These are phyloP conservation scores for Rana temporaria DNA, from an alignment of 2,113 vertebrate genomes.

Conservation along the genomic window DNA sequence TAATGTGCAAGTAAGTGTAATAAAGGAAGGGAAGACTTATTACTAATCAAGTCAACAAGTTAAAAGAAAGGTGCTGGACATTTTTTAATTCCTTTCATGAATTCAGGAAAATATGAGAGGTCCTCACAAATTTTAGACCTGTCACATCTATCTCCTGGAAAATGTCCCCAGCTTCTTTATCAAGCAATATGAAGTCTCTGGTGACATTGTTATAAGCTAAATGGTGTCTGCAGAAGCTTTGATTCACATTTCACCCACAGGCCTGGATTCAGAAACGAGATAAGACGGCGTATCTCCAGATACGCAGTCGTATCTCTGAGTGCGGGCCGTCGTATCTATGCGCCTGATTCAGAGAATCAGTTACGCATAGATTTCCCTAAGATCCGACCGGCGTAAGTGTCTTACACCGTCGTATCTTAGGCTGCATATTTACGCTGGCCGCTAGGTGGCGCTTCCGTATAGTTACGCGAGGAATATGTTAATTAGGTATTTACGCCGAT, in stretches of 20 bases:
- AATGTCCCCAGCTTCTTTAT: conserved; percentile 2
- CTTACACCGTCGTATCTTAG: no score
- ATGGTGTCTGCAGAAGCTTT: neutral
- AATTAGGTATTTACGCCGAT: no score
- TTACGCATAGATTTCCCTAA: no score
- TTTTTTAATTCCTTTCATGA: neutral
- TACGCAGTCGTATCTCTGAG: no score
- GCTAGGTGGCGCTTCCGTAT: no score
- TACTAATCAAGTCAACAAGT: conserved; percentile 48
- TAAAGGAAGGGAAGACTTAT: conserved; percentile 23
- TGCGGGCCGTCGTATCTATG: no score
- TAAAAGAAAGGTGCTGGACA: neutral
- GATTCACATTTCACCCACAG: neutral
- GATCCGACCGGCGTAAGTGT: no score
- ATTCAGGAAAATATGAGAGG: conserved; percentile 17
- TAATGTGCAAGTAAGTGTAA: conserved; percentile 13
- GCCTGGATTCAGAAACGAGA: no score
- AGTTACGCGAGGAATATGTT: no score
- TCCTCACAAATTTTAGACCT: neutral
- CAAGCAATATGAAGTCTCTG: neutral
- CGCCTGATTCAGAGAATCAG: no score
- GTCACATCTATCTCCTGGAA: neutral
- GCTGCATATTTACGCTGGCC: no score
- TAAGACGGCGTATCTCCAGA: no score
- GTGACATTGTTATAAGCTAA: neutral